Evolutionary conservation across 2,113 vertebrate species (phyloP).

Genomic region (Calonectris borealis): DNA sequence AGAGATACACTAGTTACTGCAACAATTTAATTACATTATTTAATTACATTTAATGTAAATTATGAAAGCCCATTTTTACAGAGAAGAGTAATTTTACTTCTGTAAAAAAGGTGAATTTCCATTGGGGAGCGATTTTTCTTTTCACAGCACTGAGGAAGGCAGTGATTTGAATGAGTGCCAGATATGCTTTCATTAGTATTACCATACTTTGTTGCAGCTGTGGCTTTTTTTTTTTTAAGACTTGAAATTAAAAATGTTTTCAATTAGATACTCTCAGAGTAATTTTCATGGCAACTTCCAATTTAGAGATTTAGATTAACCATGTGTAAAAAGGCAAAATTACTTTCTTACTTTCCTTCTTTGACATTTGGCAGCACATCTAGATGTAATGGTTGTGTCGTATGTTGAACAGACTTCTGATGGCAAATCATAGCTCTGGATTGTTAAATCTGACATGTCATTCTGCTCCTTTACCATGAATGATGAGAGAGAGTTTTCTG

Average conservation of each 20-base stretch:
- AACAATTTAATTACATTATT: conserved; percentile 40
- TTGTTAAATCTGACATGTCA: background rate
- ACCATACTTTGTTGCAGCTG: conserved; percentile 31
- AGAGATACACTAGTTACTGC: conserved; percentile 28
- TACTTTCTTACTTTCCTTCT: background rate
- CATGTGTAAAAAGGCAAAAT: conserved; percentile 17
- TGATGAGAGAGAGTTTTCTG: background rate
- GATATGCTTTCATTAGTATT: conserved; percentile 55
- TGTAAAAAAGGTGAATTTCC: conserved; percentile 42
- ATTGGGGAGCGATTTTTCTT: conserved; percentile 16
- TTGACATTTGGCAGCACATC: background rate
- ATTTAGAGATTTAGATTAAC: conserved; percentile 31
- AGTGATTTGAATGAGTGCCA: conserved; percentile 44
- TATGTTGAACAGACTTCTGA: background rate
- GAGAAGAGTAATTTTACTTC: conserved; percentile 11
- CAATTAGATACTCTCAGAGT: conserved; percentile 16
- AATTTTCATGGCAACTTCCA: conserved; percentile 34
- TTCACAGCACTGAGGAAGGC: background rate
- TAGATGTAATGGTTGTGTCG: background rate
- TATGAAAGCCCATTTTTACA: conserved; percentile 6
- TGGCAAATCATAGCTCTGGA: background rate
- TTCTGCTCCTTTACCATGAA: background rate
- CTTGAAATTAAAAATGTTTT: conserved; percentile 59
- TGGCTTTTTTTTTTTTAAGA: background rate
- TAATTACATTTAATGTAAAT: conserved; percentile 51